phyloP scores from a whole-genome alignment of 2,797 vertebrate genomes.

The Scolopax rusticola region DNA sequence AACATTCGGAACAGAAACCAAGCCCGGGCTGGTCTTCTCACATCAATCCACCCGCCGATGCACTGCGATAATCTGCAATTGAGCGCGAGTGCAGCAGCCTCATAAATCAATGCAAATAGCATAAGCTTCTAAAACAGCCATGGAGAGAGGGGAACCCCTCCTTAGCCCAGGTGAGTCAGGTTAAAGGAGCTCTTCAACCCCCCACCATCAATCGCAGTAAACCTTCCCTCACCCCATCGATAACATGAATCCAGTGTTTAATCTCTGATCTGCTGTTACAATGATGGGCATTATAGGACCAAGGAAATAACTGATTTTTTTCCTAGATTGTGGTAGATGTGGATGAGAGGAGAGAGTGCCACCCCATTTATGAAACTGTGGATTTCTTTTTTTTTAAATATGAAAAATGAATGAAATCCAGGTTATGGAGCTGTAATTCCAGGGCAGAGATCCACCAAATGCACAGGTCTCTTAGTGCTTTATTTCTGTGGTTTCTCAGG shows the following conservation, averaged over 20 bases:
- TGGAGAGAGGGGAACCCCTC: accelerated
- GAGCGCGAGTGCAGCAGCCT: background rate
- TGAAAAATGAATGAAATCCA: background rate
- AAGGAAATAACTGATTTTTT: background rate
- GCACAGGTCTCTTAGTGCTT: background rate
- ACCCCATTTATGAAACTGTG: background rate
- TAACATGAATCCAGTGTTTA: background rate
- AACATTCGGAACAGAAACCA: background rate
- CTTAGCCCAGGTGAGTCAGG: background rate
- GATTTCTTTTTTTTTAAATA: background rate
- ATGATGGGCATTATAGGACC: background rate
- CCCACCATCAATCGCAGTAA: background rate
- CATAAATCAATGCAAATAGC: background rate
- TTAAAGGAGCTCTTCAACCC: slow-evolving; percentile 18
- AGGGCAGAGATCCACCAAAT: background rate
- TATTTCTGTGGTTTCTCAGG: slow-evolving; percentile 3
- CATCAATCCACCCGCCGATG: background rate
- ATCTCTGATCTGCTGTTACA: background rate
- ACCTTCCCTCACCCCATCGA: background rate
- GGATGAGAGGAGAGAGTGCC: background rate
- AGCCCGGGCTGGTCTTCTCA: background rate
- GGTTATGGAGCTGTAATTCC: background rate
- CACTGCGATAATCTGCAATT: background rate
- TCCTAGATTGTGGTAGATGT: background rate
- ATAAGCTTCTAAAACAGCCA: background rate